Base-by-base conservation (phyloP, 1,140 invertebrate genomes). In the Lordiphosa collinella region DNA sequence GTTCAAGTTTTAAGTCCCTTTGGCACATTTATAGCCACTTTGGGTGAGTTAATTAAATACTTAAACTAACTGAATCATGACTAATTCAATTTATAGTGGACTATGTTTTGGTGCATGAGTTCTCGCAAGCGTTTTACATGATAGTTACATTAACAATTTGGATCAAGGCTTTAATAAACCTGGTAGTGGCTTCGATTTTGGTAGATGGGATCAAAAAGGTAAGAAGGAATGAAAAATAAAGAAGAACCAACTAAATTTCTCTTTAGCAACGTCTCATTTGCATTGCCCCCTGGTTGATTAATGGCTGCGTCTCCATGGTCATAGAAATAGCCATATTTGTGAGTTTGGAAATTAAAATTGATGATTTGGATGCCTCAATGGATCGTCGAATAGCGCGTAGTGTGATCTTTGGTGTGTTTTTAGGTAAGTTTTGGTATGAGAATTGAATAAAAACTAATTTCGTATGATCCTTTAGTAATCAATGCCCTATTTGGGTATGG, bases 151-250 rank as follows among this genome's bases (percentile, higher is more conserved):
- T 84, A 7, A 84, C 79, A 11, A 62, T 88, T 51, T 88, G 86
- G 85, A 54, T 88, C 8, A 88, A 88, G 60, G 75, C 86, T 4
- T 75, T 88, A 49, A 82, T 88, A 35, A 88, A 88, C 64, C 56
- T 88, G 13, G 64, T 86, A 58, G 80, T 88, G 49, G 86, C 86
- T 29, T 62, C 69, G 10, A 71, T 88, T 46, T 55, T 88, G 34
- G 69, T 88, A 40, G 86, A 88, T 70, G 86, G 86, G 68, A 88
- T 88, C 13, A 87, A 79, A 62, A 79, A 88, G 80, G 86, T 88
- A 25, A 68, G 86, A 18, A 64, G 4, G 5, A 13, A 35, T n/a
- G 2, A 0, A 5, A 10, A 22, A n/a, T 10, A 22, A 22, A 22
- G 4, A 22, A 22, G 4, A 4, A 22, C 3, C 4, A 22, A 22